Evolutionary conservation across 2,888 invertebrate genomes (phyloP).

Genomic region (Mythimna loreyi): DNA sequence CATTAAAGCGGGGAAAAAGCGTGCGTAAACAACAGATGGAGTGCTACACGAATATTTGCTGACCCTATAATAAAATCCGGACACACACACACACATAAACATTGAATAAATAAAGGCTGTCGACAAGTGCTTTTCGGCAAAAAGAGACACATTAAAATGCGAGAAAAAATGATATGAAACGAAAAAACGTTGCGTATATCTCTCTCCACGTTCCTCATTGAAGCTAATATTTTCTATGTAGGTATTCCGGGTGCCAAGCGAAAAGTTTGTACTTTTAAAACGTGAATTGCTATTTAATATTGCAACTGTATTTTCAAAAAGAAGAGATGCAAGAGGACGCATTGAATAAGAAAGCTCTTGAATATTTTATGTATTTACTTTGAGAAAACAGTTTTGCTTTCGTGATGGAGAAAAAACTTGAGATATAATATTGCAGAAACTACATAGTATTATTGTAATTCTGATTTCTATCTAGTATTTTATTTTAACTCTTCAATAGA

Average conservation of each 20-base stretch:
- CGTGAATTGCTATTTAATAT: constrained; percentile 30
- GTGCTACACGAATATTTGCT: constrained; percentile 48
- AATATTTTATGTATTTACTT: constrained; percentile 5
- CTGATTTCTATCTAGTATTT: background rate
- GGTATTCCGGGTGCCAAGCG: background rate
- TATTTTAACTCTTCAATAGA: background rate
- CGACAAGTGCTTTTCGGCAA: constrained; percentile 56
- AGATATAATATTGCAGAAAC: background rate
- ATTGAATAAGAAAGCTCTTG: background rate
- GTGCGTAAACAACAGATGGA: constrained; percentile 50
- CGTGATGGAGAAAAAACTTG: background rate
- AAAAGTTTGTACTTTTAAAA: constrained; percentile 18
- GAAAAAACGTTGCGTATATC: constrained; percentile 37
- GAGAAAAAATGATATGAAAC: constrained; percentile 50
- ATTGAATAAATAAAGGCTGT: constrained; percentile 60
- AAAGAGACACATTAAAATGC: constrained; percentile 58
- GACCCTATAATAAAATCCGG: constrained; percentile 51
- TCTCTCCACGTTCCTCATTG: background rate
- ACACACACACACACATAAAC: constrained; percentile 43
- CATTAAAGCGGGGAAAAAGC: constrained; percentile 25
- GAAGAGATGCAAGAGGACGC: background rate
- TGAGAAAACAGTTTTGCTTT: background rate
- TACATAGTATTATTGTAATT: background rate
- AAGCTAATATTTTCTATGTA: constrained; percentile 10
- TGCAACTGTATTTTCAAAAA: constrained; percentile 12